Evolutionary conservation across 2,888 invertebrate species (phyloP).

Genomic region (Colletes collaris): DNA sequence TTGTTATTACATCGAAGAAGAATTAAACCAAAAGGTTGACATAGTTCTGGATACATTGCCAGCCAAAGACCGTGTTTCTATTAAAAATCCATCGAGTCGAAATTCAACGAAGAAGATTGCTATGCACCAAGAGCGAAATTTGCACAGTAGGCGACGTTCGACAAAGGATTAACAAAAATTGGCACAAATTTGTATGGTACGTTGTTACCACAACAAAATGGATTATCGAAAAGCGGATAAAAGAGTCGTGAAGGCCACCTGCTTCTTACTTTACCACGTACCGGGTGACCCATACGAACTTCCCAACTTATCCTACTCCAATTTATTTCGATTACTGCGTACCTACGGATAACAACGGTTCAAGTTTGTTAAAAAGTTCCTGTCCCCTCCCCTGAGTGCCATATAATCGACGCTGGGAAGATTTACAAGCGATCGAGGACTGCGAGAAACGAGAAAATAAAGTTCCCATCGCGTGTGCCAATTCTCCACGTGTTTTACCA

Average conservation of each 20-base stretch:
- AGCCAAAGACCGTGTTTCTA: too few species aligned
- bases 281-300: constrained; percentile 12
- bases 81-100: background rate
- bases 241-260: constrained; percentile 46
- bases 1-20: too few species aligned
- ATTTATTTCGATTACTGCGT: constrained; percentile 12
- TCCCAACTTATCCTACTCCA: background rate
- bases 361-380: constrained; percentile 36
- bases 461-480: constrained; percentile 12
- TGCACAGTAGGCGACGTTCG: background rate
- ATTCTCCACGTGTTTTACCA: constrained; percentile 6
- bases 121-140: background rate
- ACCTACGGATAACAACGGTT: constrained; percentile 6
- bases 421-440: constrained; percentile 18
- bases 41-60: too few species aligned
- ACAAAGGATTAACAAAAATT: constrained; percentile 8
- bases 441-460: constrained; percentile 14
- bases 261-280: constrained; percentile 33
- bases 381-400: constrained; percentile 11
- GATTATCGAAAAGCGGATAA: constrained; percentile 35
- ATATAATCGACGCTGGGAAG: constrained; percentile 24
- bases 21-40: too few species aligned
- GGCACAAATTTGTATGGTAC: background rate
- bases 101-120: background rate
- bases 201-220: background rate